A percentile compares a stretch with the other conserved stretches of the same genome.
Conservation (phyloP, 2,888 invertebrate species). For the Rhyacophila evoluta region DNA sequence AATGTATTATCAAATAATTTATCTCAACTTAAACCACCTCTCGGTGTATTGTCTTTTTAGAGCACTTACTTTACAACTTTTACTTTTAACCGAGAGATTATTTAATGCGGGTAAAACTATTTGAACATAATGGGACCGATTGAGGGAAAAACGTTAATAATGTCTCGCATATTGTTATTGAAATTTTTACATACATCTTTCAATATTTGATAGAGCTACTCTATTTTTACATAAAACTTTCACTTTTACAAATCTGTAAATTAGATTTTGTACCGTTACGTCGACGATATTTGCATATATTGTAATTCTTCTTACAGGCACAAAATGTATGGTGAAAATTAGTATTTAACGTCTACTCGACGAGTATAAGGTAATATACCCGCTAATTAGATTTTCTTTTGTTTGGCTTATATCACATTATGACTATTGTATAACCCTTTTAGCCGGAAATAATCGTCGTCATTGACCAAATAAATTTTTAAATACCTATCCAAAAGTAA, state of each 20-base stretch:
- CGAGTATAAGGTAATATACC: neutral
- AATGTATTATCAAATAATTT: too few species aligned
- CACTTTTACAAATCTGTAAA: constrained; percentile 41
- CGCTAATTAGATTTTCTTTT: neutral
- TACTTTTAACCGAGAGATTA: constrained; percentile 4
- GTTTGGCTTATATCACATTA: neutral
- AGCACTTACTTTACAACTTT: neutral
- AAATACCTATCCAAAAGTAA: too few species aligned
- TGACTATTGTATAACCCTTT: neutral
- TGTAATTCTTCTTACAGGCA: neutral
- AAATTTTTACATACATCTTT: neutral
- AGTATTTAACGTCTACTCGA: neutral
- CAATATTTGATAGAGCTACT: neutral
- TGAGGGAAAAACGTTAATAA: neutral
- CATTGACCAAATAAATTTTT: neutral
- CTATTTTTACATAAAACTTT: constrained; percentile 36
- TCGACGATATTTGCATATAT: constrained; percentile 36
- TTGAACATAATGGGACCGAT: neutral
- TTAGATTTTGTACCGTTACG: constrained; percentile 42
- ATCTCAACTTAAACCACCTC: neutral
- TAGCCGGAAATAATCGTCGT: neutral
- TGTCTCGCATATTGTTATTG: neutral
- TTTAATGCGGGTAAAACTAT: neutral
- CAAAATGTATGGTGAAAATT: constrained; percentile 20
- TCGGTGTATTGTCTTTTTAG: neutral